Evolutionary conservation across 2,888 invertebrate genomes (phyloP).

Genomic region (Rhamnusium bicolor): DNA sequence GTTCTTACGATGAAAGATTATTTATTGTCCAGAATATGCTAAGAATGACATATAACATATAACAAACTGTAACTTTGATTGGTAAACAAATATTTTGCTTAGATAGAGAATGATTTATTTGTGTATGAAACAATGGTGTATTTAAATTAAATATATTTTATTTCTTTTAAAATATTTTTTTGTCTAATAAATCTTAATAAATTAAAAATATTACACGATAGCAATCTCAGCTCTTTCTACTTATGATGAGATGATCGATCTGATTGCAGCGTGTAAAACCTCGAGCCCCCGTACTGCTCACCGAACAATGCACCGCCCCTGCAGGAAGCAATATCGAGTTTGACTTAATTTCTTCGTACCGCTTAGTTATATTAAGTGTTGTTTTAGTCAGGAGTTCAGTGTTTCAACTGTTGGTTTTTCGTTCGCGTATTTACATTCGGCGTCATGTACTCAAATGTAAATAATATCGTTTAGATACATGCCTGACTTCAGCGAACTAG

Average conservation of each 20-base stretch:
- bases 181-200: too few relatives aligned
- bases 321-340: conserved; percentile 46
- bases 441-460: conserved; percentile 22
- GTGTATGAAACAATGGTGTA: too few relatives aligned
- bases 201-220: too few relatives aligned
- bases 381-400: conserved; percentile 40
- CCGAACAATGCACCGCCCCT: conserved; percentile 36
- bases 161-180: too few relatives aligned
- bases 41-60: too few relatives aligned
- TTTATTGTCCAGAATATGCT: too few relatives aligned
- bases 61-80: too few relatives aligned
- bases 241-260: background rate
- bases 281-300: background rate
- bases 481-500: background rate
- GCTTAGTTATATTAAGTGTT: conserved; percentile 34
- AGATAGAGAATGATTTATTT: too few relatives aligned
- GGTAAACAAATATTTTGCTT: too few relatives aligned
- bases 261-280: background rate
- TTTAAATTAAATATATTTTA: too few relatives aligned
- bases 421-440: conserved; percentile 25
- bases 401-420: conserved; percentile 23
- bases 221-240: too few relatives aligned
- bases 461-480: conserved; percentile 19
- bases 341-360: conserved; percentile 47
- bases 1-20: too few relatives aligned